Percentiles rank a stretch among this genome's conserved stretches.
Evolutionary conservation across 2,797 vertebrate species (phyloP).

Genomic region (Chiloscyllium punctatum): DNA sequence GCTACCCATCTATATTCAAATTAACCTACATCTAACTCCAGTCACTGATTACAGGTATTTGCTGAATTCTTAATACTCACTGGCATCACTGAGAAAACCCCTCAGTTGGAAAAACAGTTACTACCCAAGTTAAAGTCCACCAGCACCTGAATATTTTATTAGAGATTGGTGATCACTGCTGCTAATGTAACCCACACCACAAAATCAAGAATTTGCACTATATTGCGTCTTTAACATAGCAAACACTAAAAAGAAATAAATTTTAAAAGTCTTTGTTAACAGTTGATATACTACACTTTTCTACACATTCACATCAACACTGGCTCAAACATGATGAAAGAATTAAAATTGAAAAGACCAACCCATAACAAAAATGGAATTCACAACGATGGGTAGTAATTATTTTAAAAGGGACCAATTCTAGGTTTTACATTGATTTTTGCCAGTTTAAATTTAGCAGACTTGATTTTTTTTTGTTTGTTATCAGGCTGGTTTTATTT

Average conservation of each 20-base stretch:
- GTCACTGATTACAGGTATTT: neutral
- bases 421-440: neutral
- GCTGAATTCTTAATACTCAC: neutral
- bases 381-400: neutral
- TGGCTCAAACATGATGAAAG: neutral
- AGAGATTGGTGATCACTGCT: neutral
- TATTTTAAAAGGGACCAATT: neutral
- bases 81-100: neutral
- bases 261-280: neutral
- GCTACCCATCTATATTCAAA: neutral
- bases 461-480: neutral
- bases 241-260: too few species aligned
- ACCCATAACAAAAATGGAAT: neutral
- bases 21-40: neutral
- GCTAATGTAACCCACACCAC: neutral
- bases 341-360: neutral
- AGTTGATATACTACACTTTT: neutral
- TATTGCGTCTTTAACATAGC: neutral
- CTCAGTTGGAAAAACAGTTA: neutral
- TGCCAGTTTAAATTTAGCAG: neutral
- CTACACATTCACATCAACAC: neutral
- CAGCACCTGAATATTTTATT: neutral
- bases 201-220: neutral
- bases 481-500: neutral
- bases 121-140: neutral